These are phyloP conservation scores for Acrocyrtus sp. DNA, from an alignment of 2,888 invertebrate species.

Conservation along the genomic window DNA sequence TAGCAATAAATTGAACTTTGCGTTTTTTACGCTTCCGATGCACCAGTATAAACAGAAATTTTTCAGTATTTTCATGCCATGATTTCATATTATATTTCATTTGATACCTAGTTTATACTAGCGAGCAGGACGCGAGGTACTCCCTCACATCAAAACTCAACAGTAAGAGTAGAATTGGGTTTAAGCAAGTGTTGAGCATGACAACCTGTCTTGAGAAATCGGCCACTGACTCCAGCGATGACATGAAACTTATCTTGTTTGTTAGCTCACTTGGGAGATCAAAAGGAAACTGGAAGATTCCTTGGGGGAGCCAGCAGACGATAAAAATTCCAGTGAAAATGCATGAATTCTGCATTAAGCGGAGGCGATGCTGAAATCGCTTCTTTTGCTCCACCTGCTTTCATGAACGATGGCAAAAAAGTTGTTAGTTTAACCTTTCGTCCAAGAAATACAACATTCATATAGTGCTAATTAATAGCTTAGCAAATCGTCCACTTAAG, in stretches of 20 bases:
- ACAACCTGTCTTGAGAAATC: conserved; percentile 40
- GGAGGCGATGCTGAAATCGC: conserved; percentile 50
- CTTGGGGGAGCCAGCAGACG: conserved; percentile 53
- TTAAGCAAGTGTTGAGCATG: conserved; percentile 50
- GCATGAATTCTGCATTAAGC: conserved; percentile 58
- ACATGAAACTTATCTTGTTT: conserved; percentile 9
- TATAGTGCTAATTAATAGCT: no score
- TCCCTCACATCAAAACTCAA: conserved; percentile 57
- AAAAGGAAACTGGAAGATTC: conserved; percentile 56
- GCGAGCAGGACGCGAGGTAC: conserved; percentile 46
- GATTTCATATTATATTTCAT: no score
- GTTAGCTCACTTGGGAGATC: conserved; percentile 47
- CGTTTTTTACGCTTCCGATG: no score
- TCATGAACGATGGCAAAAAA: no score
- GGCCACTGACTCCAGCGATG: conserved; percentile 1
- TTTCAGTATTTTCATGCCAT: no score
- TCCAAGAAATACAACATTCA: no score
- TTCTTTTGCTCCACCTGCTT: conserved; percentile 52
- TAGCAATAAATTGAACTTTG: no score
- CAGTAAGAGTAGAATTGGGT: conserved; percentile 53
- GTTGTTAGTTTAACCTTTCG: no score
- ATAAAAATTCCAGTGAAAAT: conserved; percentile 54
- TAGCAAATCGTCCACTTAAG: no score
- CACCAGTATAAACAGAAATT: no score
- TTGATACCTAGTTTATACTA: background rate